Conservation (phyloP, 2,888 invertebrate genomes). For the Galerucella calmariensis region DNA sequence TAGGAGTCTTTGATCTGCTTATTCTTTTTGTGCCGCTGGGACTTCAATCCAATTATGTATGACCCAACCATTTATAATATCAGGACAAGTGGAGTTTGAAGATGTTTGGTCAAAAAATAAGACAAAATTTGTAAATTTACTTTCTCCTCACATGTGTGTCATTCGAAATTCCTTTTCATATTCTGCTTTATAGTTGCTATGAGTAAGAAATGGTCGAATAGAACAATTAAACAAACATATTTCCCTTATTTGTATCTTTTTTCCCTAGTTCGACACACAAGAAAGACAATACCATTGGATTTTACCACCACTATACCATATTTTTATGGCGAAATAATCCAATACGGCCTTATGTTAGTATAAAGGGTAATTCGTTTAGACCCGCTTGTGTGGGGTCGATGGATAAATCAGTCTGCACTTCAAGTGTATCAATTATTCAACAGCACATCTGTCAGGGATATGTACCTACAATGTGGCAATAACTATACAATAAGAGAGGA, state of each 20-base stretch:
- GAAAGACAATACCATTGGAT: conserved; percentile 10
- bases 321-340: conserved; percentile 47
- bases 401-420: conserved; percentile 61
- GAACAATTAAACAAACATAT: background rate
- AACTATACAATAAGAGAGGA: conserved; percentile 53
- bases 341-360: conserved; percentile 47
- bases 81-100: too few relatives aligned
- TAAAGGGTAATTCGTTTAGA: conserved; percentile 51
- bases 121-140: too few relatives aligned
- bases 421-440: conserved; percentile 63
- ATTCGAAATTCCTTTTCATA: too few relatives aligned
- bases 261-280: background rate
- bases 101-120: too few relatives aligned
- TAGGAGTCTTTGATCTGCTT: too few relatives aligned
- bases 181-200: too few relatives aligned
- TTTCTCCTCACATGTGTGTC: too few relatives aligned
- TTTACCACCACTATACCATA: conserved; percentile 5
- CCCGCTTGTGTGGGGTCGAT: conserved; percentile 50
- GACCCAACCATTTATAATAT: too few relatives aligned
- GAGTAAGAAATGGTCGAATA: background rate
- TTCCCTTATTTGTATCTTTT: conserved; percentile 2
- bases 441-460: conserved; percentile 62
- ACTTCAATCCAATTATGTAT: too few relatives aligned
- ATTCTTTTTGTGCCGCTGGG: too few relatives aligned
- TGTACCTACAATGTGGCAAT: conserved; percentile 52